Evolutionary conservation across 2,113 vertebrate genomes (phyloP), one percentile per base, ranked within the genome.

Genomic region (Tyto alba): DNA sequence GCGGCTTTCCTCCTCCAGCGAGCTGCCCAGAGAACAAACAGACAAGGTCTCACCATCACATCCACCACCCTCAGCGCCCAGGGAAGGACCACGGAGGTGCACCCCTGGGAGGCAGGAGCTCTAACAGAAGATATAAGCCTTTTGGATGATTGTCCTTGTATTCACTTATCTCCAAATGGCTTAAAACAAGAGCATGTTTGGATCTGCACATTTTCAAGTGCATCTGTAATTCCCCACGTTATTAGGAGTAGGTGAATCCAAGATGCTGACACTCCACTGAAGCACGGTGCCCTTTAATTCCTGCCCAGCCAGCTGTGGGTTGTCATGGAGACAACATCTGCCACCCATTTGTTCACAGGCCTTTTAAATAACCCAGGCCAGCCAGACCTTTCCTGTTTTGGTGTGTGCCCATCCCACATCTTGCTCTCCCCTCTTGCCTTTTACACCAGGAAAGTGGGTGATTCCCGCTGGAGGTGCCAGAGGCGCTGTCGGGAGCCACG

Each of bases 301-400:
- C 81, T 88, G 69, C 74, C 90, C 56, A 68, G 82, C 79, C 96
- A 98, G 95, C 90, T 96, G 94, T 94, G 78, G n/a, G 92, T 96
- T 48, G 38, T 73, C 95, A 96, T 90, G 95, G 88, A 94, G 36
- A 95, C 72, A 43, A 74, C 91, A 90, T 90, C 91, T 97, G 97
- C 50, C 93, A 82, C 83, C 68, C 66, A 25, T 57, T 91, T 87
- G 26, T 88, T 68, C 85, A 43, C 30, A 48, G 53, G 27, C 68
- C 68, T 86, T 76, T 68, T 68, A 85, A 94, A 92, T 25, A 91
- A 69, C 56, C 68, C 89, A 45, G 27, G 19, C 73, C 29, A 60
- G 19, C 20, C 63, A 86, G 77, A 29, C 81, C 74, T 76, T 50
- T 57, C 43, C 71, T 32, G 11, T 13, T 29, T 16, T 8, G 22